These are phyloP conservation scores for Phalacrocorax carbo DNA, from an alignment of 2,113 vertebrate genomes.

Conservation along the genomic window DNA sequence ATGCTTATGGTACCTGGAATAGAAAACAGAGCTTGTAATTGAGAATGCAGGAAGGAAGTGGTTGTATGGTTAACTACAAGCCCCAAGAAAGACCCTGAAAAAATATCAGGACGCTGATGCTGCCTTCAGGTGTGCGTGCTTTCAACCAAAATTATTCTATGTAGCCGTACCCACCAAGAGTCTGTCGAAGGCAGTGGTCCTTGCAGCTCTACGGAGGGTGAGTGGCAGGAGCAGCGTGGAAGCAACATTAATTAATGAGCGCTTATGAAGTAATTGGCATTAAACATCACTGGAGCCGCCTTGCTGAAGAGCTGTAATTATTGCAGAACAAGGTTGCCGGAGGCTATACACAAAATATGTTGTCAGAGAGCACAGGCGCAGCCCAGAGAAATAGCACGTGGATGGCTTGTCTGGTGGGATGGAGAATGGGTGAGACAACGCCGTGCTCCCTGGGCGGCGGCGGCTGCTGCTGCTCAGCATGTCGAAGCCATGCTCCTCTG, in stretches of 20 bases:
- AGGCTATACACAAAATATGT: background rate
- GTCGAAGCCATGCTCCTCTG: accelerated
- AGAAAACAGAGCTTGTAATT: background rate
- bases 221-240: background rate
- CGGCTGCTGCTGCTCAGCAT: background rate
- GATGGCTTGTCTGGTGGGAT: background rate
- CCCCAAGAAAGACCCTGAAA: background rate
- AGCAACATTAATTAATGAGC: background rate
- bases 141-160: background rate
- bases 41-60: background rate
- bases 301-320: background rate
- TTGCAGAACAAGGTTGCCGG: background rate
- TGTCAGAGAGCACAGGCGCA: background rate
- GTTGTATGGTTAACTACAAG: background rate
- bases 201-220: background rate
- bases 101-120: background rate
- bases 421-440: background rate
- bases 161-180: background rate
- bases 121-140: background rate
- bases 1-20: background rate
- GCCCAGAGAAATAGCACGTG: background rate
- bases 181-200: background rate
- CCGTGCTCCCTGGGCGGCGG: accelerated
- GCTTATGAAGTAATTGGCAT: background rate
- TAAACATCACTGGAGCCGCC: background rate